Base-by-base conservation (phyloP, 1,140 invertebrate genomes). In the Aphidius ervi region DNA sequence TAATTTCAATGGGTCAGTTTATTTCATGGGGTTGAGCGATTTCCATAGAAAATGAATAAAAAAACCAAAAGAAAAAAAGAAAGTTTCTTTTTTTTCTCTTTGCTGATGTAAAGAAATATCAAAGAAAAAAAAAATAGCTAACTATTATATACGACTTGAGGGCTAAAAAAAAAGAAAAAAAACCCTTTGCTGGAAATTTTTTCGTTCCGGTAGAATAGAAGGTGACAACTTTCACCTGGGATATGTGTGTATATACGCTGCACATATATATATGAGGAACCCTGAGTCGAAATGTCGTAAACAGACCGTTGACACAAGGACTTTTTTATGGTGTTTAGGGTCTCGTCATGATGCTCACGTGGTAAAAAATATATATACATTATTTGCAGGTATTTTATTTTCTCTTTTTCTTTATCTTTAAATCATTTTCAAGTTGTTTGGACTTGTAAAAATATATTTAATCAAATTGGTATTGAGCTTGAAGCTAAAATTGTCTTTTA, bases 321-420 rank as follows among this genome's bases (percentile, higher is more conserved):
- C 20, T 74, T 78, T 74, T 78, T 78, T 78, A 79, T 67, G 74
- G 71, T 71, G 69, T 77, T 77, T 75, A 70, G 71, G 68, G 68
- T 69, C 61, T 63, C 68, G 67, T 67, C 63, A 62, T 57, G 50
- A 58, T 52, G 56, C 60, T 52, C 53, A 42, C 46, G 37, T 61
- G 49, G 23, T 31, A 31, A 31, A 31, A 31, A 31, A 31, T 31
- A 31, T 31, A 31, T 31, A 31, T 31, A 31, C 23, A 31, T 31
- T 31, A 31, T 31, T 31, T 31, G 23, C 23, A 31, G 23, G 23
- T 31, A 31, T 31, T 31, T 31, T 31, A 31, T 2, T 31, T 31
- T 31, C 23, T 31, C 23, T 31, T 2, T 31, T 31, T 31, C 23
- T 31, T 31, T 31, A 31, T 31, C 23, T 31, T 31, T 31, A 4